phyloP scores from a whole-genome alignment of 2,113 vertebrate genomes.

The Leucoraja erinaceus region DNA sequence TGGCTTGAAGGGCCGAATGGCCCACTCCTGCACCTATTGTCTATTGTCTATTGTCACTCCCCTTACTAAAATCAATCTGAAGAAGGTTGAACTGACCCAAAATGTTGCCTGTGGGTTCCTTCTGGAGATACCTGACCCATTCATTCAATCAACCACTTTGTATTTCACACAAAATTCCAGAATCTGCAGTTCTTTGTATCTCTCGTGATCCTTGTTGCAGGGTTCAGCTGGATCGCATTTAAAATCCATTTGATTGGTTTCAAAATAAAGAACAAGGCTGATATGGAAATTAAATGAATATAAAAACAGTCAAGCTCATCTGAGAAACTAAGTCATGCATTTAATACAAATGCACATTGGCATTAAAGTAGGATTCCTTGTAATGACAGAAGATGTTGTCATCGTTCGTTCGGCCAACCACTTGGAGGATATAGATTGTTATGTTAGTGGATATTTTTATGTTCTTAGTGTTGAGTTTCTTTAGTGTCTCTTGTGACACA shows the following conservation, averaged over 20 bases:
- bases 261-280: neutral
- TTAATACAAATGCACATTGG: neutral
- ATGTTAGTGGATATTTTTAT: neutral
- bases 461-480: no score
- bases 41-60: no score
- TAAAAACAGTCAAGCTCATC: conserved; percentile 13
- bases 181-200: no score
- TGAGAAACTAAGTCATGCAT: conserved; percentile 11
- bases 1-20: no score
- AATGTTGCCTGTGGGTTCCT: no score
- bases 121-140: no score
- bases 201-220: neutral
- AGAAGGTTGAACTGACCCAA: no score
- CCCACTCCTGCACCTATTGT: no score
- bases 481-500: no score
- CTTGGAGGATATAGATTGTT: neutral
- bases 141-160: no score
- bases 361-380: neutral
- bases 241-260: neutral
- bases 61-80: no score
- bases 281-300: conserved; percentile 27
- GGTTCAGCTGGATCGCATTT: neutral
- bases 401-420: neutral
- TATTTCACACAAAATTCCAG: no score
- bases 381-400: neutral